These are phyloP conservation scores for Neosilurus mollespiculum DNA, from an alignment of 2,797 vertebrate genomes.

Conservation along the genomic window DNA sequence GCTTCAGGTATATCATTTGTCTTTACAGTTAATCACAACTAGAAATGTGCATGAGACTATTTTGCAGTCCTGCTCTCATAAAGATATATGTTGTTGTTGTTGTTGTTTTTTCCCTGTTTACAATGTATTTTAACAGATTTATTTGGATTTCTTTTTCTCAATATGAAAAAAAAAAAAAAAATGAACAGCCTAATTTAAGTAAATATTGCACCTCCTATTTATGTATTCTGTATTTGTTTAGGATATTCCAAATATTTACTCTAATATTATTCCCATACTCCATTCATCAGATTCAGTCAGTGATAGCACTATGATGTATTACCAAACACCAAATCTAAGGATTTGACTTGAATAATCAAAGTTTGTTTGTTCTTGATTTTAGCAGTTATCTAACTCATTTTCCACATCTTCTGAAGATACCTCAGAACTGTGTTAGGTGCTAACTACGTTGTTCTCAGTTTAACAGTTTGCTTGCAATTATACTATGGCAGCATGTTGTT, in stretches of 20 bases:
- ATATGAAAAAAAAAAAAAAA: not conserved
- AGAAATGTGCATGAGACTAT: no score
- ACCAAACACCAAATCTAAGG: not conserved
- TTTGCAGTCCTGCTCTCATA: not conserved
- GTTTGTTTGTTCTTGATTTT: not conserved
- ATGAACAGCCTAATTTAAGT: not conserved
- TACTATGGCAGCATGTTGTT: not conserved
- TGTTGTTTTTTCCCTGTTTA: not conserved
- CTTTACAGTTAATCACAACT: not conserved
- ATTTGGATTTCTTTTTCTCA: not conserved
- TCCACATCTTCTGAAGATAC: not conserved
- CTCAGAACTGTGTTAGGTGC: not conserved
- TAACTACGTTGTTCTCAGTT: not conserved
- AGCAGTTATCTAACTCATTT: not conserved
- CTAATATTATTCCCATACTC: no score
- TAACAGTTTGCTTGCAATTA: not conserved
- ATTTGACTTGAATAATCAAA: slow-evolving; percentile 1
- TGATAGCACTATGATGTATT: not conserved
- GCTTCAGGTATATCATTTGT: not conserved
- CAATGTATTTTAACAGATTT: not conserved
- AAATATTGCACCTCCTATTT: no score
- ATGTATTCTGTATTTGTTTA: not conserved
- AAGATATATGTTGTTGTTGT: not conserved
- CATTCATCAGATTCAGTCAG: not conserved
- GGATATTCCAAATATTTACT: no score